Percentiles rank a stretch among this genome's conserved stretches.
Conservation (phyloP, 2,888 invertebrate genomes). For the Allacma fusca region DNA sequence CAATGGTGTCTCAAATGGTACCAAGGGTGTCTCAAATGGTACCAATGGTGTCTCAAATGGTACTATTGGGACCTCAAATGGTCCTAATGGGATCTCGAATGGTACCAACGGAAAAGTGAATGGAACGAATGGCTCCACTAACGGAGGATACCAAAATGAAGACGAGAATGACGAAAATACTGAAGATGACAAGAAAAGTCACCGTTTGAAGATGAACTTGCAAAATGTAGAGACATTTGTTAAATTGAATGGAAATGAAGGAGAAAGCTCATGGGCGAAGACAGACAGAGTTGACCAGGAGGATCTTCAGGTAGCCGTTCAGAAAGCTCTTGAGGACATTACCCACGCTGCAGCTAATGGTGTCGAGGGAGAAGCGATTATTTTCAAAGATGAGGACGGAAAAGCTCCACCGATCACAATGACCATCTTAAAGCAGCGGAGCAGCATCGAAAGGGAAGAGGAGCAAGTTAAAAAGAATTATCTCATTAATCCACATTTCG, state of each 20-base stretch:
- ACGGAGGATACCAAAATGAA: background rate
- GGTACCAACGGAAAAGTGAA: too few species aligned
- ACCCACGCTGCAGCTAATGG: background rate
- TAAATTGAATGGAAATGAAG: background rate
- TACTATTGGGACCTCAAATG: too few species aligned
- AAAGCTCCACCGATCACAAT: constrained; percentile 37
- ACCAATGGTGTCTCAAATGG: too few species aligned
- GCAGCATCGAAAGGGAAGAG: background rate
- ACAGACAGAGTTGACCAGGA: background rate
- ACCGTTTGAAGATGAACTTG: background rate
- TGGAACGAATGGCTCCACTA: too few species aligned
- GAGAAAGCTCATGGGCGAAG: background rate
- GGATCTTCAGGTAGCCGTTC: constrained; percentile 29
- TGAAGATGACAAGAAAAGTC: background rate
- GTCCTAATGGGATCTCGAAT: too few species aligned
- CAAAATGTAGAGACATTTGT: constrained; percentile 5
- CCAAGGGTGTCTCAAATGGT: too few species aligned
- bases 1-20: too few species aligned
- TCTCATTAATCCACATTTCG: background rate
- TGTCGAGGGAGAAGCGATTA: constrained; percentile 21
- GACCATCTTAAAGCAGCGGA: constrained; percentile 21
- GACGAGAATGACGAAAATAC: background rate
- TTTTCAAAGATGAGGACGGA: constrained; percentile 43
- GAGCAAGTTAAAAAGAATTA: background rate
- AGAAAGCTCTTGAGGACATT: constrained; percentile 5